Percentiles rank a stretch among this genome's conserved stretches.
phyloP scores from a whole-genome alignment of 2,113 vertebrate species.

The Tinamus guttatus region DNA sequence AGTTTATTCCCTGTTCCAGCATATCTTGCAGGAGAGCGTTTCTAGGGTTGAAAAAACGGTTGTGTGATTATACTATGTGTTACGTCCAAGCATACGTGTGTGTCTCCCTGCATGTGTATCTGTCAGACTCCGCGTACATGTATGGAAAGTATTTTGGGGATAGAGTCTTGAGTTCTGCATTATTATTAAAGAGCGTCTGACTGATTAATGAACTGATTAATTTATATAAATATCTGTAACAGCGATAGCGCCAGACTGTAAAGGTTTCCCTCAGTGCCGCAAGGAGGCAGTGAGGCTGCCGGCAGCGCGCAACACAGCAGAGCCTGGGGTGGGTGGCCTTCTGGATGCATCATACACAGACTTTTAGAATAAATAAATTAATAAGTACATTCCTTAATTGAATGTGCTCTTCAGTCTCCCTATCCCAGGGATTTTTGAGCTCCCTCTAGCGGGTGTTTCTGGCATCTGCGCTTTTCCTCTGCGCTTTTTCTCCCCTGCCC shows the following conservation, averaged over 20 bases:
- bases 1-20: not conserved
- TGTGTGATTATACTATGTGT: not conserved
- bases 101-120: fast-evolving
- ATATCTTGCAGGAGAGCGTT: not conserved
- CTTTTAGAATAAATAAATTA: not conserved
- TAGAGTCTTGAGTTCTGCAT: conserved; percentile 2
- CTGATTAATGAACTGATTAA: conserved; percentile 4
- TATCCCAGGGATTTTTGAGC: conserved; percentile 14
- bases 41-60: not conserved
- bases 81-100: not conserved
- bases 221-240: conserved; percentile 48
- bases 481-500: not conserved
- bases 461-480: not conserved
- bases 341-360: not conserved
- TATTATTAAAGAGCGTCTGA: conserved; percentile 27
- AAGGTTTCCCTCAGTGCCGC: conserved; percentile 15
- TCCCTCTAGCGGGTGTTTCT: conserved; percentile 71
- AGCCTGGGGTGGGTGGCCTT: not conserved
- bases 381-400: not conserved
- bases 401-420: not conserved
- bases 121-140: not conserved
- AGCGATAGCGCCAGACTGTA: conserved; percentile 40
- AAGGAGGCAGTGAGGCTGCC: conserved; percentile 11
- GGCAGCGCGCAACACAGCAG: not conserved
- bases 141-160: not conserved